Evolutionary conservation across 2,888 invertebrate genomes (phyloP).

Genomic region (Sphaerophoria rueppellii): DNA sequence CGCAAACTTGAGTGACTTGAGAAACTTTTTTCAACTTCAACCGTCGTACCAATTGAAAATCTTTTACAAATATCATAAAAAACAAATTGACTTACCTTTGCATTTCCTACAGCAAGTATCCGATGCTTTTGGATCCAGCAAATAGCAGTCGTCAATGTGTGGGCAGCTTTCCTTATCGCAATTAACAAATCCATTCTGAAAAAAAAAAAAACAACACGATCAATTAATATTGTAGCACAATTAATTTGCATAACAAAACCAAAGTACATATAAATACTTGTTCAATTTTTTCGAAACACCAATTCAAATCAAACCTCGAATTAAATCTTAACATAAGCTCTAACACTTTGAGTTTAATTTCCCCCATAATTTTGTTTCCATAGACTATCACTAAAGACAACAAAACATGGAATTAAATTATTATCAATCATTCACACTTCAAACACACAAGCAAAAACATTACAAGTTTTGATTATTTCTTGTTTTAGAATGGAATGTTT

Average conservation of each 20-base stretch:
- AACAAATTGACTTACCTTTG: constrained; percentile 84
- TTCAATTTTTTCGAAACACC: no score
- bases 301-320: no score
- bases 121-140: constrained; percentile 86
- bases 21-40: no score
- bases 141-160: constrained; percentile 92
- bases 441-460: neutral
- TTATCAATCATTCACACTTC: constrained; percentile 61
- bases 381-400: neutral
- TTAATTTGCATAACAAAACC: constrained; percentile 1
- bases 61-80: no score
- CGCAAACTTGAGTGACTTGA: no score
- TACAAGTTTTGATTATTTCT: constrained; percentile 36
- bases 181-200: constrained; percentile 93
- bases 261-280: no score
- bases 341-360: neutral
- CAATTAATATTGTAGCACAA: constrained; percentile 39
- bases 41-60: neutral
- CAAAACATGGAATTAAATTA: constrained; percentile 38
- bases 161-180: constrained; percentile 91
- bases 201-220: constrained; percentile 72
- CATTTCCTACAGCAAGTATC: constrained; percentile 92
- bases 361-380: neutral
- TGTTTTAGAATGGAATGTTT: constrained; percentile 41
- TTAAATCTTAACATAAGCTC: neutral